Percentiles rank a stretch among this genome's conserved stretches.
Evolutionary conservation across 2,888 invertebrate genomes (phyloP).

Genomic region (Agrilus biguttatus): DNA sequence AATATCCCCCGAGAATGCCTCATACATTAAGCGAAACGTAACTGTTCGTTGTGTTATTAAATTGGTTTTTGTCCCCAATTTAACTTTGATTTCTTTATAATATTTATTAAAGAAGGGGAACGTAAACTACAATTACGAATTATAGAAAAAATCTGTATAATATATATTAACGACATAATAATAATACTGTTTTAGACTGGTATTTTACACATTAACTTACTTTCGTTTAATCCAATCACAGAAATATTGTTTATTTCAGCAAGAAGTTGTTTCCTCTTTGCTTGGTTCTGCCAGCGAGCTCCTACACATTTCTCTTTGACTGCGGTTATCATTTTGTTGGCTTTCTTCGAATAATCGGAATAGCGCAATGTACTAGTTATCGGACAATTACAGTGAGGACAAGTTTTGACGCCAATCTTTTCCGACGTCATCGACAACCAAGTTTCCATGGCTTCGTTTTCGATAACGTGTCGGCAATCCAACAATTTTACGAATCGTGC

Average conservation of each 20-base stretch:
- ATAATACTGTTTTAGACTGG: constrained; percentile 4
- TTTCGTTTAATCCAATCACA: background rate
- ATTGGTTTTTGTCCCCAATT: too few relatives aligned
- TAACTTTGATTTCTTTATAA: too few relatives aligned
- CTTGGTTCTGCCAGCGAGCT: constrained; percentile 17
- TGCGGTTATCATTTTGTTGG: constrained; percentile 29
- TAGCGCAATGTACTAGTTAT: constrained; percentile 43
- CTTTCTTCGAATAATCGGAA: constrained; percentile 35
- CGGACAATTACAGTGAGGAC: constrained; percentile 44
- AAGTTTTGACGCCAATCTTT: constrained; percentile 26
- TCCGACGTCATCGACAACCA: constrained; percentile 21
- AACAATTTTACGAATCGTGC: constrained; percentile 39
- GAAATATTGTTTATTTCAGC: constrained; percentile 3
- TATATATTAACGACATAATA: constrained; percentile 10
- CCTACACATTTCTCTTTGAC: constrained; percentile 33
- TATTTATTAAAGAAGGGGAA: too few relatives aligned
- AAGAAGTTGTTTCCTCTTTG: constrained; percentile 11
- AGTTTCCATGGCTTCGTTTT: constrained; percentile 32
- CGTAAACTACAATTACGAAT: too few relatives aligned
- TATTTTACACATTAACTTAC: constrained; percentile 7
- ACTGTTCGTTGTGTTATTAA: too few relatives aligned
- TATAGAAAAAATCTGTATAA: too few relatives aligned
- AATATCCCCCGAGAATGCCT: too few relatives aligned
- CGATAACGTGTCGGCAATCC: constrained; percentile 38
- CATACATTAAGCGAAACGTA: too few relatives aligned